Evolutionary conservation across 2,797 vertebrate species (phyloP).

Genomic region (Acipenser oxyrinchus): DNA sequence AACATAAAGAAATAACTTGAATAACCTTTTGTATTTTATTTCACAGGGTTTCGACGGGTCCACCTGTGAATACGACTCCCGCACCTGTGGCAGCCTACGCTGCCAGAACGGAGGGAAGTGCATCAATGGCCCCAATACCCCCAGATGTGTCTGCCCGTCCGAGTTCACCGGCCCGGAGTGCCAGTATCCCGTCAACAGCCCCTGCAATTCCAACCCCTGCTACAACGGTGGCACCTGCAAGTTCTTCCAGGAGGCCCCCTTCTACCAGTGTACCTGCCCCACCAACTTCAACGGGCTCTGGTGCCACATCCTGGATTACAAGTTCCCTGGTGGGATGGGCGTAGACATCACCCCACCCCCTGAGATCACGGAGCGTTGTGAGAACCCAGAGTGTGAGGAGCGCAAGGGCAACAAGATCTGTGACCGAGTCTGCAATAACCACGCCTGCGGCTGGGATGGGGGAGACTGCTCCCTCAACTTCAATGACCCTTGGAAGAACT

Average conservation of each 20-base stretch:
- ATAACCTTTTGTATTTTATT: conserved; percentile 29
- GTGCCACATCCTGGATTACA: conserved; percentile 84
- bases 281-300: conserved; percentile 80
- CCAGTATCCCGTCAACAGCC: conserved; percentile 71
- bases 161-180: conserved; percentile 80
- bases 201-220: conserved; percentile 77
- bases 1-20: conserved; percentile 30
- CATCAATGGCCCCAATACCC: conserved; percentile 70
- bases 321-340: conserved; percentile 68
- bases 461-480: conserved; percentile 96
- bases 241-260: conserved; percentile 60
- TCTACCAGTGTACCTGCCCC: conserved; percentile 81
- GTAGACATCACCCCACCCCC: conserved; percentile 65
- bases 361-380: conserved; percentile 57
- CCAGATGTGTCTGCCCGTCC: conserved; percentile 70
- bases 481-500: conserved; percentile 92
- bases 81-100: conserved; percentile 49
- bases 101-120: conserved; percentile 88
- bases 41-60: conserved; percentile 77
- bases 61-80: conserved; percentile 81
- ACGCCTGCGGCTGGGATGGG: conserved; percentile 88
- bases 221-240: conserved; percentile 91
- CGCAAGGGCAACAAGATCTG: conserved; percentile 76
- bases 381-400: conserved; percentile 58
- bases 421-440: conserved; percentile 75